Base-by-base conservation (phyloP, 2,797 vertebrate genomes). In the Eulemur rubriventer region DNA sequence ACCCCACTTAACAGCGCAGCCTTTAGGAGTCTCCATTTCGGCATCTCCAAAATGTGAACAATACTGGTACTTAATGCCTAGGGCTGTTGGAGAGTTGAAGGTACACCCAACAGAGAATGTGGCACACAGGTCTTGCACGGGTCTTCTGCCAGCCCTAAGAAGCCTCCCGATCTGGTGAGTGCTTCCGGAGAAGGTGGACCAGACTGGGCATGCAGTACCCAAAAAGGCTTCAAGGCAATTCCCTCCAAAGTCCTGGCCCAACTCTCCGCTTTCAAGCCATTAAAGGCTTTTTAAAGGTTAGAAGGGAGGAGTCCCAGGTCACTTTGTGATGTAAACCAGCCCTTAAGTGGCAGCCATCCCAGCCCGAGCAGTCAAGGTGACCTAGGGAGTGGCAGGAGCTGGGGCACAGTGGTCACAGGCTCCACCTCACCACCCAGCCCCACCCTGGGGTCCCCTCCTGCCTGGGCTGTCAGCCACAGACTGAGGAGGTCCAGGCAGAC, bases 331-430 rank as follows among this genome's bases (percentile, higher is more conserved):
- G 43, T 83, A 69, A 96, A 92, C 85, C 38, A 85, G 57, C 35
- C 67, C 26, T 33, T 1, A 84, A 59, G 69, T 22, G 14, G 43
- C 80, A 43, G 43, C 80, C 87, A 65, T 63, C 65, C 84, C 84
- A 87, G 70, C 52, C 73, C 69, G 76, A 80, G 75, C 22, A 84
- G n/a, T 67, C 83, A 67, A 92, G 93, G 75, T 69, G 69, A 96
- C 59, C 83, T 43, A 43, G 43, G 55, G 52, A 63, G 38, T 0
- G 43, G 52, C 70, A 8, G 33, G 33, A 81, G 80, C 73, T 0
- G 1, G 50, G 50, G 46, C 38, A 63, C 48, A 18, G 13, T 0
- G 7, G 50, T 17, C 78, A 84, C 35, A 88, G 26, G 8, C 48
- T 63, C 38, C 18, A 11, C 52, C 38, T 65, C 14, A 2, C 24